These are phyloP conservation scores for Lichenostomus cassidix DNA, from an alignment of 2,113 vertebrate species.

Conservation along the genomic window DNA sequence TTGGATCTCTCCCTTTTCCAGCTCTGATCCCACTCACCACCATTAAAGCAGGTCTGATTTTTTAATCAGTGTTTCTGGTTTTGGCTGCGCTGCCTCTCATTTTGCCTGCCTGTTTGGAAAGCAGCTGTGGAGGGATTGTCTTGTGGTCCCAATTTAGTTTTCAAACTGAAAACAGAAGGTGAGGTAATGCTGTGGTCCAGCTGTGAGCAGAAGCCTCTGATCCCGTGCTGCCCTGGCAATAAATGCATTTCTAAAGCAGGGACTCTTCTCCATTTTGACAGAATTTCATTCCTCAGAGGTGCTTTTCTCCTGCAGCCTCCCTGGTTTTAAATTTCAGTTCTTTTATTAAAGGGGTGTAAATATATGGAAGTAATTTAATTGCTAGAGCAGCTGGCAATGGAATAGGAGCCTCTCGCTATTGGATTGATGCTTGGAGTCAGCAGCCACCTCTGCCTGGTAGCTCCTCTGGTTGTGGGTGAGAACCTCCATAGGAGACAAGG, in stretches of 20 bases:
- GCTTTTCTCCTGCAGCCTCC: background rate
- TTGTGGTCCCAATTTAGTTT: constrained; percentile 4
- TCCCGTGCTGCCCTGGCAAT: background rate
- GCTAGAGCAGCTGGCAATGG: background rate
- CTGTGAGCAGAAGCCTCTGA: constrained; percentile 9
- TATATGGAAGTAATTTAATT: background rate
- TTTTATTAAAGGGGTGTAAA: background rate
- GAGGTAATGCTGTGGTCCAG: background rate
- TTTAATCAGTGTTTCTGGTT: background rate
- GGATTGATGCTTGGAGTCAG: background rate
- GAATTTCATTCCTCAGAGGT: background rate
- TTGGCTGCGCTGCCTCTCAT: background rate
- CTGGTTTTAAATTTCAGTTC: background rate
- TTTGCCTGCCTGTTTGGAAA: constrained; percentile 4
- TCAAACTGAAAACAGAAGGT: constrained; percentile 14
- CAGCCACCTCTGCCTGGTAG: background rate
- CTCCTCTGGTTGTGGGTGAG: background rate
- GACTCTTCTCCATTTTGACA: background rate
- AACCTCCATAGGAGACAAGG: background rate
- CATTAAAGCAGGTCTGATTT: background rate
- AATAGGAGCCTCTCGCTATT: background rate
- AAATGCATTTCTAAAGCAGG: background rate
- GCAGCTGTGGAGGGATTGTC: constrained; percentile 16
- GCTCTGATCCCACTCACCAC: background rate
- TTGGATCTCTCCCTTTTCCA: background rate